phyloP scores from a whole-genome alignment of 2,113 vertebrate genomes.

The Stomatorhinus ivindoensis region DNA sequence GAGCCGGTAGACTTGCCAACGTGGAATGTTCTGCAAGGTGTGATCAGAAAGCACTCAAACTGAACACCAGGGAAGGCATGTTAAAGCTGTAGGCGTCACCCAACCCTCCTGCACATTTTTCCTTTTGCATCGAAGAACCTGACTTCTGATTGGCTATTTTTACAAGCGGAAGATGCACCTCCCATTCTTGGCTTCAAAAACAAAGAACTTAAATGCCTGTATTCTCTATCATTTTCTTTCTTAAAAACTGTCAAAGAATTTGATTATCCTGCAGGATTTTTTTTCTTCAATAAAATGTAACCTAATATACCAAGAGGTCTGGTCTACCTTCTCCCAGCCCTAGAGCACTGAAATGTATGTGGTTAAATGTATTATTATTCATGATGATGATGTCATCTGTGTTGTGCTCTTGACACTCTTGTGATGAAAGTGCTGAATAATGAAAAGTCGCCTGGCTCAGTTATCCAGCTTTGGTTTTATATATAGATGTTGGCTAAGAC shows the following conservation, averaged over 20 bases:
- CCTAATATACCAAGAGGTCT: background rate
- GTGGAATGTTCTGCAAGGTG: background rate
- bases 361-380: background rate
- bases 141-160: background rate
- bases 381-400: background rate
- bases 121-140: background rate
- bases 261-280: background rate
- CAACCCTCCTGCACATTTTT: background rate
- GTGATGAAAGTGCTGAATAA: background rate
- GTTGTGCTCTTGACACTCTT: background rate
- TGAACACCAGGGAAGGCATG: background rate
- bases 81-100: background rate
- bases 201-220: background rate
- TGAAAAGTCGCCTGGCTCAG: background rate
- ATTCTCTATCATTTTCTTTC: background rate
- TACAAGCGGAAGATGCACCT: background rate
- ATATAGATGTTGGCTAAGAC: background rate
- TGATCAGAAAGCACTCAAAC: background rate
- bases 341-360: background rate
- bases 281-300: background rate
- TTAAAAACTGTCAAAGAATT: background rate
- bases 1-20: background rate
- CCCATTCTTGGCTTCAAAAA: background rate
- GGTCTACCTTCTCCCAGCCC: background rate
- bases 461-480: background rate